Evolutionary conservation across 1,140 invertebrate species (phyloP).

Genomic region (Ostrea denselamellosa): DNA sequence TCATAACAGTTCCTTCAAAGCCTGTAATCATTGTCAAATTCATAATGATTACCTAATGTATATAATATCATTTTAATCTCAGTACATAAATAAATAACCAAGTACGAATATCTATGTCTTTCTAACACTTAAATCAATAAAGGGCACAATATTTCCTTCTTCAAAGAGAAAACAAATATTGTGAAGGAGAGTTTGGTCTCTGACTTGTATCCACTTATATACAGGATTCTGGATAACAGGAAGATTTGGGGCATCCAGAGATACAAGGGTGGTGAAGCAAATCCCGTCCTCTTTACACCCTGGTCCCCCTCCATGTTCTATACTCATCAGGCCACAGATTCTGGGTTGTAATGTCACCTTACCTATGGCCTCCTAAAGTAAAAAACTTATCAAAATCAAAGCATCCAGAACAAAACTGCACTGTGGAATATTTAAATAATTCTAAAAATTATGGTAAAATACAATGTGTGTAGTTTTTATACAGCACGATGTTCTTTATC

Average conservation of each 20-base stretch:
- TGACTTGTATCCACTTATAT: conserved; percentile 30
- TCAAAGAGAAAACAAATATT: neutral
- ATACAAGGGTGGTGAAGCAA: conserved; percentile 44
- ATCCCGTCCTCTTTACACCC: conserved; percentile 41
- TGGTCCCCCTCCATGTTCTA: conserved; percentile 47
- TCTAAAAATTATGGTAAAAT: too few relatives aligned
- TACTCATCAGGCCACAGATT: conserved; percentile 41
- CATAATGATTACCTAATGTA: too few relatives aligned
- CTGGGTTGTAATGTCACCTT: neutral
- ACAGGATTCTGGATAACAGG: conserved; percentile 13
- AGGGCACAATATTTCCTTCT: neutral
- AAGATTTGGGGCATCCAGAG: neutral
- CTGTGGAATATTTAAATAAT: too few relatives aligned
- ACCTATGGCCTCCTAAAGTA: conserved; percentile 11
- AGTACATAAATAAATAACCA: neutral
- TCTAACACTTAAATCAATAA: neutral
- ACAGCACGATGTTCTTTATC: too few relatives aligned
- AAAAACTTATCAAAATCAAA: too few relatives aligned
- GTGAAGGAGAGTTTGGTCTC: neutral
- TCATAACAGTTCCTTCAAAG: neutral
- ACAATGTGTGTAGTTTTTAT: too few relatives aligned
- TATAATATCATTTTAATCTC: neutral
- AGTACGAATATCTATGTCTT: neutral
- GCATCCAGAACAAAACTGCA: too few relatives aligned
- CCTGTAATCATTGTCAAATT: too few relatives aligned